phyloP scores from a whole-genome alignment of 2,113 vertebrate genomes.

The Laticauda laticaudata region DNA sequence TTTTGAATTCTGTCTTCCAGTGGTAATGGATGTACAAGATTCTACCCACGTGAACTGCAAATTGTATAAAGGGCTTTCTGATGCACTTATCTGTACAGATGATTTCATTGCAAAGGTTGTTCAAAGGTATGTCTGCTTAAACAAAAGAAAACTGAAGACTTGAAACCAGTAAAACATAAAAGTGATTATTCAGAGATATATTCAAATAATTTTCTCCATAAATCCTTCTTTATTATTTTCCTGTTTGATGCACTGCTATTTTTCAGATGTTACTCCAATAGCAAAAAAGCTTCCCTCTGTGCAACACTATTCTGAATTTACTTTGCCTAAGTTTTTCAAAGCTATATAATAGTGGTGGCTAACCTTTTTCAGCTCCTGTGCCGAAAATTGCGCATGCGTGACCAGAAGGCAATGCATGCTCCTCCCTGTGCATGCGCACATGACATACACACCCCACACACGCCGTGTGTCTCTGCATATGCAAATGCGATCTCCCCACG shows the following conservation, averaged over 20 bases:
- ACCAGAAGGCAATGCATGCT: too few relatives aligned
- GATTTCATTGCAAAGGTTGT: constrained; percentile 99
- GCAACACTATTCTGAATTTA: neutral
- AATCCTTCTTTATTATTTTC: neutral
- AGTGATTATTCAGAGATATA: neutral
- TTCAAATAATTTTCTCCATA: neutral
- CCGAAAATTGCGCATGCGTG: too few relatives aligned
- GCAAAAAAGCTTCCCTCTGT: neutral
- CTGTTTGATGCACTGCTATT: neutral
- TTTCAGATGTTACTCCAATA: neutral
- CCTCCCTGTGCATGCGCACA: too few relatives aligned
- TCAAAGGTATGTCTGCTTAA: constrained; percentile 79
- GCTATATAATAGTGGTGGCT: neutral
- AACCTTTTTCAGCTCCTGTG: too few relatives aligned
- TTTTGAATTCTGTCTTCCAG: constrained; percentile 66
- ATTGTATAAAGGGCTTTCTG: constrained; percentile 93
- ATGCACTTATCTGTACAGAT: constrained; percentile 96
- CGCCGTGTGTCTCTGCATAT: too few relatives aligned
- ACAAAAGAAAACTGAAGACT: neutral
- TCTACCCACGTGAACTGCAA: constrained; percentile 93
- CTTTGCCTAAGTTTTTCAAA: neutral
- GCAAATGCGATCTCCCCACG: too few relatives aligned
- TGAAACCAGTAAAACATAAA: constrained; percentile 3
- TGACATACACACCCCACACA: too few relatives aligned
- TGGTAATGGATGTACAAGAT: constrained; percentile 98